A percentile compares a stretch with the other conserved stretches of the same genome.
Conservation (phyloP, 37 sponge, comb jelly and placozoan species). For the Chondrosia reniformis region DNA sequence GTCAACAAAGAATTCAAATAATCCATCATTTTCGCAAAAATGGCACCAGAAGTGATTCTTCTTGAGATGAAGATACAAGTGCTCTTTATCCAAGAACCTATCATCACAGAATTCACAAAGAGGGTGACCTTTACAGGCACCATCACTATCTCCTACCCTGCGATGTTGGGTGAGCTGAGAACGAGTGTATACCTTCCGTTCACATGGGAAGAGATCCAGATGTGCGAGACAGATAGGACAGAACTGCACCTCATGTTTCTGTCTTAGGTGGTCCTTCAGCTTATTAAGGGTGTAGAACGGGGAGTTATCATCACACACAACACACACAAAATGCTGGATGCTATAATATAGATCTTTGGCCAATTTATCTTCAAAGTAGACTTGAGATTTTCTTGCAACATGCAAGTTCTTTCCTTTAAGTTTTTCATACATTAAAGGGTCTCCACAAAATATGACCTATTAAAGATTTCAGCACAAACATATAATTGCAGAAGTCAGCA, state of each 20-base stretch:
- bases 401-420: neutral
- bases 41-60: slow-evolving; percentile 90
- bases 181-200: slow-evolving; percentile 67
- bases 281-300: slow-evolving; percentile 17
- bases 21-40: slow-evolving; percentile 80
- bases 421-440: neutral
- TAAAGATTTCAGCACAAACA: neutral
- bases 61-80: slow-evolving; percentile 70
- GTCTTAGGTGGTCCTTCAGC: slow-evolving; percentile 59
- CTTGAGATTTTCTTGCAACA: neutral
- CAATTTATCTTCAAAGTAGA: neutral
- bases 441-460: slow-evolving; percentile 8
- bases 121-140: slow-evolving; percentile 83
- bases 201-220: slow-evolving; percentile 74
- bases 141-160: slow-evolving; percentile 65
- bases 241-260: slow-evolving; percentile 49
- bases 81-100: slow-evolving; percentile 82
- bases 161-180: slow-evolving; percentile 60
- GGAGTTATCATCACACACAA: slow-evolving; percentile 23
- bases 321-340: slow-evolving; percentile 13
- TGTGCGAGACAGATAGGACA: slow-evolving; percentile 76
- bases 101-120: slow-evolving; percentile 83
- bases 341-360: slow-evolving; percentile 5
- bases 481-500: neutral
- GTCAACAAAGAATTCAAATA: slow-evolving; percentile 64